Conservation (phyloP, 2,888 invertebrate species). For the Drosophila diplacantha region DNA sequence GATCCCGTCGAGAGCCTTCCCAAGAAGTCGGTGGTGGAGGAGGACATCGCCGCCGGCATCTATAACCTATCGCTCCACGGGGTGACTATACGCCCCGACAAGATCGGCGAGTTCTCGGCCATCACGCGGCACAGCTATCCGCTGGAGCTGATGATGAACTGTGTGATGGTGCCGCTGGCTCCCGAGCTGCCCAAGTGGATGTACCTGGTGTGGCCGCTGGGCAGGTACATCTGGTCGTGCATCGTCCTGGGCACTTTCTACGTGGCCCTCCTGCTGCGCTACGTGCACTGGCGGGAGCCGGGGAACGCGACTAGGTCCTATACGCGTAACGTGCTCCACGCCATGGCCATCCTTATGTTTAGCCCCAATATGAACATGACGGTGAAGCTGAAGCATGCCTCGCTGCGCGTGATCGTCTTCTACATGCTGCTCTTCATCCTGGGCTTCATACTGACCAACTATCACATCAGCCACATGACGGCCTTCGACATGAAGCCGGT, state of each 20-base stretch:
- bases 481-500: slow-evolving; percentile 72
- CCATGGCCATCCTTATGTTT: slow-evolving; percentile 66
- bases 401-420: slow-evolving; percentile 59
- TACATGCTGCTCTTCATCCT: slow-evolving; percentile 61
- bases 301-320: slow-evolving; percentile 34
- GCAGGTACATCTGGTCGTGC: slow-evolving; percentile 65
- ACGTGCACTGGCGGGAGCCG: slow-evolving; percentile 48
- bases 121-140: slow-evolving; percentile 65
- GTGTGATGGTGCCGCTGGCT: slow-evolving; percentile 74
- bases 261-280: slow-evolving; percentile 63
- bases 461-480: slow-evolving; percentile 71
- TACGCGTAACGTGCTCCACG: slow-evolving; percentile 60
- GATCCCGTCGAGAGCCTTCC: slow-evolving; percentile 44
- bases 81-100: slow-evolving; percentile 25
- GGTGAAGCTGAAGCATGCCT: slow-evolving; percentile 48
- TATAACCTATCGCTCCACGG: slow-evolving; percentile 68
- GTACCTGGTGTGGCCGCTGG: slow-evolving; percentile 73
- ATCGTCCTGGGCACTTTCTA: slow-evolving; percentile 63
- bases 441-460: slow-evolving; percentile 70
- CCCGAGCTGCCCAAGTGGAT: slow-evolving; percentile 73
- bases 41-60: slow-evolving; percentile 39
- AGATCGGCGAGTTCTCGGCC: slow-evolving; percentile 5
- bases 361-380: slow-evolving; percentile 72
- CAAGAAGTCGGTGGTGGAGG: slow-evolving; percentile 41
- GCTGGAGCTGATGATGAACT: slow-evolving; percentile 62